These are phyloP conservation scores for Mycalesis mineus DNA, from an alignment of 2,888 invertebrate genomes.

Conservation along the genomic window DNA sequence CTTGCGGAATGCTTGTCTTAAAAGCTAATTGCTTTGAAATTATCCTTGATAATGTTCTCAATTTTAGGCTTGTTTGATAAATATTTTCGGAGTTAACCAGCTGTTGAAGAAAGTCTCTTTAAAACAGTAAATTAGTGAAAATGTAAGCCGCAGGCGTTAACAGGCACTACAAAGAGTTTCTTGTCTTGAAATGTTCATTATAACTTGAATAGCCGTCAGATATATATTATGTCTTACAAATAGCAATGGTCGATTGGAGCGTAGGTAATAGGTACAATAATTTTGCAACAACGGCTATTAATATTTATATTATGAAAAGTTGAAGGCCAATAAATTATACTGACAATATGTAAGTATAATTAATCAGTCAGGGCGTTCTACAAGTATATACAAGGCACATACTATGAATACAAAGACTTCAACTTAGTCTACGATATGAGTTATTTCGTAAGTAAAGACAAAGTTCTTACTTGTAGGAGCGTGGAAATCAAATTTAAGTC, in stretches of 20 bases:
- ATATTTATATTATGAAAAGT: background rate
- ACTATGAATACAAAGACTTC: too few relatives aligned
- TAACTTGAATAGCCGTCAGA: background rate
- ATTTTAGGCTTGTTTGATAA: background rate
- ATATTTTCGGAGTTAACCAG: background rate
- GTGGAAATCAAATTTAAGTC: background rate
- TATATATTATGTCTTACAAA: background rate
- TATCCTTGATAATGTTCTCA: background rate
- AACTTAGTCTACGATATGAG: too few relatives aligned
- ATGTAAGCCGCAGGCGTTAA: conserved; percentile 33
- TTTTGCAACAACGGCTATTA: background rate
- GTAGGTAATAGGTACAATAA: background rate
- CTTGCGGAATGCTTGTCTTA: too few relatives aligned
- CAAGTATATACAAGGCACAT: too few relatives aligned
- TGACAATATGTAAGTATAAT: too few relatives aligned
- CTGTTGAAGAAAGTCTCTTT: conserved; percentile 25
- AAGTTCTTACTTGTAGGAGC: background rate
- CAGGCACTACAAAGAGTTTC: conserved; percentile 37
- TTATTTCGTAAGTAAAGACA: too few relatives aligned
- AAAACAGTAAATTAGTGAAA: conserved; percentile 43
- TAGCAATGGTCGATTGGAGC: background rate
- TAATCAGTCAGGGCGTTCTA: too few relatives aligned
- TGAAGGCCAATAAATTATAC: too few relatives aligned
- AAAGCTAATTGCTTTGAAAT: too few relatives aligned
- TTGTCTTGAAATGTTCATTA: conserved; percentile 27